Conservation (phyloP, 2,888 invertebrate genomes). For the Antitype chi region DNA sequence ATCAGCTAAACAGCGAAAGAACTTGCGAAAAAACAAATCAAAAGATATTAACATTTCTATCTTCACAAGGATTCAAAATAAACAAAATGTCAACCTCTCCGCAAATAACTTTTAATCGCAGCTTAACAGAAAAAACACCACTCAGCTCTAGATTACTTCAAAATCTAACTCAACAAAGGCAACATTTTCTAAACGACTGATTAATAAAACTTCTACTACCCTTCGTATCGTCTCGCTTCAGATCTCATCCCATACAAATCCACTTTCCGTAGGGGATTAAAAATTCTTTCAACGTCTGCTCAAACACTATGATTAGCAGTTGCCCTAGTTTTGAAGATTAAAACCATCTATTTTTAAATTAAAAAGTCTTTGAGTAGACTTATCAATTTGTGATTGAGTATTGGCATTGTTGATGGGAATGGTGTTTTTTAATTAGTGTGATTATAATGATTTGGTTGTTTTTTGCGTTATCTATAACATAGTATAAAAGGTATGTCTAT, state of each 20-base stretch:
- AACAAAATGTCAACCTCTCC: neutral
- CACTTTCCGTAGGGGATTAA: slow-evolving; percentile 53
- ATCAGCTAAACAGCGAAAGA: too few relatives aligned
- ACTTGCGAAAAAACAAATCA: neutral
- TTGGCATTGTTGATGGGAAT: neutral
- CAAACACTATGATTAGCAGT: slow-evolving; percentile 63
- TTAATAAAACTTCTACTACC: slow-evolving; percentile 39
- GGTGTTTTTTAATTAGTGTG: neutral
- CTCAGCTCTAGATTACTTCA: slow-evolving; percentile 42
- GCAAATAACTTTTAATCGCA: slow-evolving; percentile 7
- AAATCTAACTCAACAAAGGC: slow-evolving; percentile 43
- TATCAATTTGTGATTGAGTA: slow-evolving; percentile 12
- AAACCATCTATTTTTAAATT: slow-evolving; percentile 54
- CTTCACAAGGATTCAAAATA: neutral
- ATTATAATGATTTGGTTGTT: neutral
- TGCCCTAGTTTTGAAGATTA: slow-evolving; percentile 60
- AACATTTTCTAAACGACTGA: slow-evolving; percentile 58
- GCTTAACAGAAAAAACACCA: slow-evolving; percentile 15
- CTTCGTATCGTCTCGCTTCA: slow-evolving; percentile 29
- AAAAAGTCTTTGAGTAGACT: slow-evolving; percentile 34
- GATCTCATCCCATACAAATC: slow-evolving; percentile 60
- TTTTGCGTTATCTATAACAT: neutral
- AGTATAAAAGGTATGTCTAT: too few relatives aligned
- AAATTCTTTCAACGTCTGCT: slow-evolving; percentile 62
- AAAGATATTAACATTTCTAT: neutral